Evolutionary conservation across 2,888 invertebrate species (phyloP), one percentile per base, ranked within the genome.

Genomic region (Trissolcus japonicus): DNA sequence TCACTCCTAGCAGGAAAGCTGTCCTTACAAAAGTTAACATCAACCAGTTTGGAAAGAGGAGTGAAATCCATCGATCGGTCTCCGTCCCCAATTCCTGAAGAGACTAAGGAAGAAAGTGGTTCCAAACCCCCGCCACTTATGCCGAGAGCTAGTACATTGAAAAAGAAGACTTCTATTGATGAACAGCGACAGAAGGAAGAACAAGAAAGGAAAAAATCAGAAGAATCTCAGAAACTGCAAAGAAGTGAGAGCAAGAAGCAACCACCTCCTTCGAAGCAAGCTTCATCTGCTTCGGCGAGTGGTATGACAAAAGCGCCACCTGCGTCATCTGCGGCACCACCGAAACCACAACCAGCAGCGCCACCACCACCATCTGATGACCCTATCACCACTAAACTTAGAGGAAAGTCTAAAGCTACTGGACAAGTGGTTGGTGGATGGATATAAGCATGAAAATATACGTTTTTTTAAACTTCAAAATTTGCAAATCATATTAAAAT

Each of bases 341-440:
- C 62, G 0, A 41, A 14, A 19, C 41, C 43, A 19, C 17, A n/a
- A 6, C 13, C n/a, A 17, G 17, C 43, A 40, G 11, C 40, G 0
- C 17, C 19, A 62, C 53, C 71, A 41, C 53, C 67, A 19, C 11
- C 74, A 11, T 29, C 69, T 0, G 80, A 75, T 9, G 82, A 81
- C 13, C 88, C 90, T 6, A 88, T 90, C 0, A 90, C 91, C 40
- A 92, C 91, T 71, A 89, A 89, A 81, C 83, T 86, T 19, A 81
- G 88, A 19, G 94, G 94, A 11, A 94, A 92, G 85, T 94, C 94
- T 2, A 94, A 92, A 84, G 92, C 93, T 0, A 94, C 94, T 0
- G 94, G 94, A 0, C 93, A 93, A 89, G 91, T 94, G 79, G 92
- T 94, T 76, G 93, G 94, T 14, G 94, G 94, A 1, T 94, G 94